phyloP scores from a whole-genome alignment of 2,888 invertebrate genomes.

The Macrosiphum euphorbiae region DNA sequence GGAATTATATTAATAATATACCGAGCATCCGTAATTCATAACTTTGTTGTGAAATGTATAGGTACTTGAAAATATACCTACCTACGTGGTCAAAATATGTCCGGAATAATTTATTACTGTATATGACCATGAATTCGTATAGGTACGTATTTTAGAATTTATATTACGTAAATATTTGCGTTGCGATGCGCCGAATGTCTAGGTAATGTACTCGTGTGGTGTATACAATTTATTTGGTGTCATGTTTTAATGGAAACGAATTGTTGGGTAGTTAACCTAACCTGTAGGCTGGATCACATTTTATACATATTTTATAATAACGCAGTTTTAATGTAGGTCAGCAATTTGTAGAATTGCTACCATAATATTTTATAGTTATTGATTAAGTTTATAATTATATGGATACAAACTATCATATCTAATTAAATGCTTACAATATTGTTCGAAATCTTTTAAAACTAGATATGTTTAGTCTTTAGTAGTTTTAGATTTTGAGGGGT shows the following conservation, averaged over 20 bases:
- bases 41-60: slow-evolving; percentile 25
- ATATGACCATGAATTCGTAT: slow-evolving; percentile 35
- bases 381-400: background rate
- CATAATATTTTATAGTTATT: background rate
- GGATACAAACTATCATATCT: background rate
- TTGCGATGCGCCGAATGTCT: background rate
- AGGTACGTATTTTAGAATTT: background rate
- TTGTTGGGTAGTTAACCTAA: background rate
- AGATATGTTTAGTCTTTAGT: too few species aligned
- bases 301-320: background rate
- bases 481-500: too few species aligned
- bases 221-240: background rate
- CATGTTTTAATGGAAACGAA: background rate
- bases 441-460: too few species aligned
- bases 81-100: slow-evolving; percentile 39
- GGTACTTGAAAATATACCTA: slow-evolving; percentile 34
- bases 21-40: background rate
- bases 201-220: background rate
- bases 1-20: background rate
- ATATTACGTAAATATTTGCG: slow-evolving; percentile 21
- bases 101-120: slow-evolving; percentile 36
- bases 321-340: background rate
- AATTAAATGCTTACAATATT: too few species aligned
- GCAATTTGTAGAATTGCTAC: background rate
- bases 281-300: background rate